Conservation (phyloP, 2,888 invertebrate genomes). For the Heliconius hortense region DNA sequence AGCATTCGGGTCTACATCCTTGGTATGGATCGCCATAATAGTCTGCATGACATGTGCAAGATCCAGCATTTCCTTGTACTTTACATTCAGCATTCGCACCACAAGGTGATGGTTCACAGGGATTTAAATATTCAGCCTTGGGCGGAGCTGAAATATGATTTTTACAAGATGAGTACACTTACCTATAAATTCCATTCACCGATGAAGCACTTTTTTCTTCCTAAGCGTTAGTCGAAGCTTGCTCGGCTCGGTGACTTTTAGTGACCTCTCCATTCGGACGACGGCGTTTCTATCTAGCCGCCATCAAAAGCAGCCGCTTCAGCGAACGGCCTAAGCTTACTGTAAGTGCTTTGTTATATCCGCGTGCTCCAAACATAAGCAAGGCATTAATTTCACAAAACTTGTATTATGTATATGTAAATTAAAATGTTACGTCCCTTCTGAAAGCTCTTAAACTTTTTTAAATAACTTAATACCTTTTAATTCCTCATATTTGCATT, state of each 20-base stretch:
- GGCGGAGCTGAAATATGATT: conserved; percentile 74
- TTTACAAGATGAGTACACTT: conserved; percentile 66
- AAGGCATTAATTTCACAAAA: conserved; percentile 79
- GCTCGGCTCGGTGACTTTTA: conserved; percentile 75
- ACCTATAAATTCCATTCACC: conserved; percentile 71
- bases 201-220: conserved; percentile 76
- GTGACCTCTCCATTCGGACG: conserved; percentile 71
- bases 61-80: conserved; percentile 87
- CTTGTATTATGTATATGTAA: conserved; percentile 42
- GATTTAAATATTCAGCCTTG: conserved; percentile 75
- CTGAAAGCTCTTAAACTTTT: conserved; percentile 69
- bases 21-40: conserved; percentile 90
- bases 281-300: conserved; percentile 73
- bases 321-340: conserved; percentile 78
- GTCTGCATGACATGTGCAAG: conserved; percentile 86
- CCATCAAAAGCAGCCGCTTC: conserved; percentile 75
- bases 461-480: conserved; percentile 47
- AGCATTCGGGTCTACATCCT: conserved; percentile 86
- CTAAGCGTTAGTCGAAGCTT: conserved; percentile 82
- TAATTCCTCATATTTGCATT: conserved; percentile 58
- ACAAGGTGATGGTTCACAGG: conserved; percentile 85
- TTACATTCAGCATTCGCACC: conserved; percentile 88
- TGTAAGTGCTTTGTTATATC: conserved; percentile 82
- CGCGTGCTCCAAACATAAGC: conserved; percentile 80
- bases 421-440: conserved; percentile 74